Base-by-base conservation (phyloP, 2,888 invertebrate genomes). In the Galeruca laticollis region DNA sequence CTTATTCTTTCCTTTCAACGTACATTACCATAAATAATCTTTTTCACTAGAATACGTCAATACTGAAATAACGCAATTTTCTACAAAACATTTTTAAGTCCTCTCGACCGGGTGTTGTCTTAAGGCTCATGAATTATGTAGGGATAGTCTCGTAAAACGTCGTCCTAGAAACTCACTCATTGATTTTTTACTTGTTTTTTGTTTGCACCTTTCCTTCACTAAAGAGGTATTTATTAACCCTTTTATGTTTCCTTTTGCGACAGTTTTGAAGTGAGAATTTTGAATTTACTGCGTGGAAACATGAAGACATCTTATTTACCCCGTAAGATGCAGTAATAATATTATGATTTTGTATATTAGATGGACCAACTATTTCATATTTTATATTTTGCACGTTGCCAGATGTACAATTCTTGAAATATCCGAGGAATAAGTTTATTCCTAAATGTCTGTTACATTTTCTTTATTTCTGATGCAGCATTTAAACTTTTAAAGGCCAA, bases 51-150 rank as follows among this genome's bases (percentile, higher is more conserved):
- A 68, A 73, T 21, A 70, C 73, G 71, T 71, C 73, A 73, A 73
- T 73, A 73, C 71, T 69, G 54, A 60, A 71, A 73, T 73, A 70
- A 73, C 70, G 70, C 71, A 70, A 73, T 73, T 73, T 72, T 72
- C 69, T 52, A 70, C 26, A 73, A 73, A 73, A 73, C 68, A 70
- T 72, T 73, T 68, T 70, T 68, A 69, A 70, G 68, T 62, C 49
- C 62, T 52, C 63, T 63, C 57, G 40, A 63, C 62, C 52, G 62
- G 62, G 13, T 62, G 62, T 63, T 63, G 68, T 63, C 62, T 68
- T 62, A 62, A 63, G 51, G 21, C 31, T 68, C 68, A 68, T 68
- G 68, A 68, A 68, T 68, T 68, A 68, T 68, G 63, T 57, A 68
- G 60, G 49, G 37, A 15, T 57, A 51, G 49, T 57, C 49, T 35